phyloP scores from a whole-genome alignment of 2,113 vertebrate species.

The Passer montanus region DNA sequence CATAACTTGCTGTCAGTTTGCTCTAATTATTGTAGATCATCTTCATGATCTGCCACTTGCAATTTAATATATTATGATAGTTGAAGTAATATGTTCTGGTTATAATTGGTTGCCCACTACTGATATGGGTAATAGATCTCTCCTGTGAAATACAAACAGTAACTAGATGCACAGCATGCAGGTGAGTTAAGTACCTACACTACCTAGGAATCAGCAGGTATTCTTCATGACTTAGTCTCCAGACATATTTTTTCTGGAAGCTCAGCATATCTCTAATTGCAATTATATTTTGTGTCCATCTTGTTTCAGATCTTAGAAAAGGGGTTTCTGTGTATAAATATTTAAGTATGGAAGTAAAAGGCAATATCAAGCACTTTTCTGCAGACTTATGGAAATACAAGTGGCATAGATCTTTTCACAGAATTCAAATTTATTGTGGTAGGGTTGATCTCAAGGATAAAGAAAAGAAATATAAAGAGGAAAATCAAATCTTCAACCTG shows the following conservation, averaged over 20 bases:
- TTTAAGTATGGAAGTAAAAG: slow-evolving; percentile 53
- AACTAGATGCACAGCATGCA: slow-evolving; percentile 72
- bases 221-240: slow-evolving; percentile 68
- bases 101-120: slow-evolving; percentile 73
- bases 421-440: neutral
- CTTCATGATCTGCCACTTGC: slow-evolving; percentile 56
- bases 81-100: slow-evolving; percentile 55
- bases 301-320: slow-evolving; percentile 61
- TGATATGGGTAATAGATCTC: slow-evolving; percentile 72
- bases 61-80: slow-evolving; percentile 56
- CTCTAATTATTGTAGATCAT: slow-evolving; percentile 66
- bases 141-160: slow-evolving; percentile 73
- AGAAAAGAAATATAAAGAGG: neutral
- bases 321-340: slow-evolving; percentile 49
- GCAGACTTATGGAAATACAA: neutral
- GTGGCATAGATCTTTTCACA: neutral
- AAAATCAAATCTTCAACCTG: slow-evolving; percentile 21
- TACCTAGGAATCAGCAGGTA: slow-evolving; percentile 72
- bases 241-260: slow-evolving; percentile 66
- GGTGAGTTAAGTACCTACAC: slow-evolving; percentile 71
- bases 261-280: slow-evolving; percentile 76
- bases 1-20: slow-evolving; percentile 14
- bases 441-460: neutral
- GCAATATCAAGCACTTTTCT: slow-evolving; percentile 22
- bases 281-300: slow-evolving; percentile 75